phyloP scores from a whole-genome alignment of 2,888 invertebrate species.

The Diloba caeruleocephala region DNA sequence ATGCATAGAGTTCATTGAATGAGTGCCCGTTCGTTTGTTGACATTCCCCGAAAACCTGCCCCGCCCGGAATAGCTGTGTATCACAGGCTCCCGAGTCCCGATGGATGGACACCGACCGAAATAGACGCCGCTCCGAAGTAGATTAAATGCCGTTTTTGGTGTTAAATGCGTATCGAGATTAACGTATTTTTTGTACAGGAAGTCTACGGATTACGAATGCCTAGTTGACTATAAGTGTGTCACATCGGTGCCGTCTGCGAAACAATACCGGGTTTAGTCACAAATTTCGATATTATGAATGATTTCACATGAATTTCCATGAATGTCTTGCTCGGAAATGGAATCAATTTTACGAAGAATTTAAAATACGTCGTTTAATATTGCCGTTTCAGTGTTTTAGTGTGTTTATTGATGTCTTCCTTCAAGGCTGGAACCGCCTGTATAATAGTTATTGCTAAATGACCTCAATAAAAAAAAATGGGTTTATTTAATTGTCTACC shows the following conservation, averaged over 20 bases:
- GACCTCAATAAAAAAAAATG: background rate
- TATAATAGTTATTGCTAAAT: conserved; percentile 2
- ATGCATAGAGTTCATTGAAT: conserved; percentile 86
- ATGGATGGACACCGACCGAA: conserved; percentile 83
- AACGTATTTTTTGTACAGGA: conserved; percentile 70
- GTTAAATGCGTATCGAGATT: conserved; percentile 70
- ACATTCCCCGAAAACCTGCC: conserved; percentile 89
- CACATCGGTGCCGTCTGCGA: conserved; percentile 38
- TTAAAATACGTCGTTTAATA: conserved; percentile 15
- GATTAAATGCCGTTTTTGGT: conserved; percentile 80
- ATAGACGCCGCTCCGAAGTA: conserved; percentile 78
- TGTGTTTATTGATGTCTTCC: conserved; percentile 17
- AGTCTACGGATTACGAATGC: conserved; percentile 56
- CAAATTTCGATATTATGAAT: conserved; percentile 46
- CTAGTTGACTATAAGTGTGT: conserved; percentile 52
- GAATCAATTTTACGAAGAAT: conserved; percentile 42
- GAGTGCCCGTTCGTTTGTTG: conserved; percentile 87
- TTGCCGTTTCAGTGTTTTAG: conserved; percentile 29
- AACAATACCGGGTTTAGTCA: conserved; percentile 42
- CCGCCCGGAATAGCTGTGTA: conserved; percentile 83
- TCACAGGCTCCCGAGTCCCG: conserved; percentile 79
- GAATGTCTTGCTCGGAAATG: conserved; percentile 35
- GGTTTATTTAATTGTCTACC: too few relatives aligned
- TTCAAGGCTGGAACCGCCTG: background rate
- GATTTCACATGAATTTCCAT: conserved; percentile 45